Conservation (phyloP, 2,888 invertebrate species). For the Agrochola macilenta region DNA sequence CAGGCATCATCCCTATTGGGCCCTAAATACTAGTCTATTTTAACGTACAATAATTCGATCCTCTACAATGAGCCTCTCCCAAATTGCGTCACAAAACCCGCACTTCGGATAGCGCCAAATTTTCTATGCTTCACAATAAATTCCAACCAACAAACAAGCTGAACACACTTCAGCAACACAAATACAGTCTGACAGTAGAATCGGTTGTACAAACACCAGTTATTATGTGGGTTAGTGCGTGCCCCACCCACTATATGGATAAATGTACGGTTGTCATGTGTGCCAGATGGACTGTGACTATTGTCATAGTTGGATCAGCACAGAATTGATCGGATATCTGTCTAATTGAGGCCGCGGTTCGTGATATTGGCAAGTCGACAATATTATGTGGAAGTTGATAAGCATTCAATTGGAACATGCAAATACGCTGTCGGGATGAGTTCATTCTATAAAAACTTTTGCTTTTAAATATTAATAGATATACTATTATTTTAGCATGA, state of each 20-base stretch:
- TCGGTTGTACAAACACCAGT: conserved; percentile 53
- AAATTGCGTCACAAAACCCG: background rate
- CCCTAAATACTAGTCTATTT: background rate
- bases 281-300: conserved; percentile 44
- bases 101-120: background rate
- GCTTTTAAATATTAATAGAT: background rate
- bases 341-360: conserved; percentile 41
- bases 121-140: conserved; percentile 33
- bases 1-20: no score
- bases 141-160: conserved; percentile 32
- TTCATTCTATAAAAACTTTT: background rate
- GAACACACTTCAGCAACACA: conserved; percentile 46
- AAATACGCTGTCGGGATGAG: background rate
- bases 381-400: conserved; percentile 5
- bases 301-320: conserved; percentile 27
- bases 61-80: background rate
- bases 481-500: background rate
- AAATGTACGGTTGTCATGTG: conserved; percentile 49
- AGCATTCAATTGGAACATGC: conserved; percentile 13
- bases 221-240: conserved; percentile 57
- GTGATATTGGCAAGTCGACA: conserved; percentile 32
- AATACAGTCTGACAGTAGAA: conserved; percentile 49
- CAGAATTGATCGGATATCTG: conserved; percentile 41
- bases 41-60: background rate
- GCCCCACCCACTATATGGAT: conserved; percentile 41